phyloP scores from a whole-genome alignment of 2,113 vertebrate species.

The Rhinogobius similis region DNA sequence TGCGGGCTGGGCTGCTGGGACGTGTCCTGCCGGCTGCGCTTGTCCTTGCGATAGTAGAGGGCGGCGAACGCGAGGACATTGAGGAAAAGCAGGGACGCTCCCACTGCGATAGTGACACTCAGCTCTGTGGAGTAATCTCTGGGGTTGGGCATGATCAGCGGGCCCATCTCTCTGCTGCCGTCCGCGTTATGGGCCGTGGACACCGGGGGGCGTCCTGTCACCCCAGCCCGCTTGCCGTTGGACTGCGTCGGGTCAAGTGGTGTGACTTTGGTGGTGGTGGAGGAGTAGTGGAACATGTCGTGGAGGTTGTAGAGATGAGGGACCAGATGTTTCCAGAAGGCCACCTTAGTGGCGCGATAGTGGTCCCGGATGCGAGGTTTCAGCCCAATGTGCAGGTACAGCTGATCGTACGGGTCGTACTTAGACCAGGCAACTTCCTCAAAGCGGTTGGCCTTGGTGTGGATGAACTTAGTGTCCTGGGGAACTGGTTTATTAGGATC shows the following conservation, averaged over 20 bases:
- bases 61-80: conserved; percentile 97
- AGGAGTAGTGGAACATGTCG: conserved; percentile 98
- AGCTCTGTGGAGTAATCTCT: conserved; percentile 98
- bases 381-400: conserved; percentile 96
- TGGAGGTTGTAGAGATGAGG: conserved; percentile 98
- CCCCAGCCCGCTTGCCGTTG: conserved; percentile 82
- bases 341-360: conserved; percentile 98
- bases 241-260: conserved; percentile 91
- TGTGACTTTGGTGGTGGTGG: conserved; percentile 94
- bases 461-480: conserved; percentile 99
- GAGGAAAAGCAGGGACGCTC: conserved; percentile 96
- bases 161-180: conserved; percentile 83
- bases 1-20: conserved; percentile 90
- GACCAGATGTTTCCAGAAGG: conserved; percentile 98
- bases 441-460: conserved; percentile 97
- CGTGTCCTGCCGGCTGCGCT: conserved; percentile 84
- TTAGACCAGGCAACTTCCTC: conserved; percentile 99
- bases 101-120: conserved; percentile 96
- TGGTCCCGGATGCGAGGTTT: conserved; percentile 97
- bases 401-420: conserved; percentile 95
- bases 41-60: conserved; percentile 99
- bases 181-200: conserved; percentile 87
- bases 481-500: conserved; percentile 98
- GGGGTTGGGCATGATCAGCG: conserved; percentile 91
- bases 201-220: conserved; percentile 86